Base-by-base conservation (phyloP, 2,113 vertebrate species). In the Semnornis frantzii region DNA sequence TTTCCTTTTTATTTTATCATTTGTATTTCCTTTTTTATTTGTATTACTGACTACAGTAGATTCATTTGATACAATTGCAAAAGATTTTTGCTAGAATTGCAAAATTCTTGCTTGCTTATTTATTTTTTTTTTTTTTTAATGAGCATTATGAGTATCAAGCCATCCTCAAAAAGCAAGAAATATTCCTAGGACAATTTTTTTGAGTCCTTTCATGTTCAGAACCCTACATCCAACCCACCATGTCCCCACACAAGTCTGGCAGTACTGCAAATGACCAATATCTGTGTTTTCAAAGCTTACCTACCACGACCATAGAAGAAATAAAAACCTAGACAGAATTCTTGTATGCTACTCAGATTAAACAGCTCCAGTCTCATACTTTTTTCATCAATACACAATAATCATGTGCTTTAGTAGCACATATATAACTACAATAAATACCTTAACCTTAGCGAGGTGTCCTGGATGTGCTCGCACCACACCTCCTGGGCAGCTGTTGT, bases 151-250 rank as follows among this genome's bases (percentile, higher is more conserved):
- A 50, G 23, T 5, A 72, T 14, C 5, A 73, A 79, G 3, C 4
- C 14, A 50, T 76, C 60, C 69, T 12, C 9, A 74, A 77, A 65
- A 63, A 34, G 10, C 9, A 65, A 65, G 8, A 62, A 55, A 48
- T 60, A 65, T 4, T 69, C 28, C 13, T 44, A 25, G 6, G 30
- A 17, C 17, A 48, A 12, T 71, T 37, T 55, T 13, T 52, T 24
- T 13, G 72, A 69, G 8, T 50, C 15, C 5, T 10, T 80, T 9
- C 12, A 39, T 65, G 8, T 31, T 54, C 15, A 46, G 24, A 81
- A 59, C 4, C 2, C 30, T 66, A 10, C 4, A 75, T 12, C 5
- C 17, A 70, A 18, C 1, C 1, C 1, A 1, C 3, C 6, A 15
- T 12, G 6, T 3, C 9, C 9, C 11, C 21, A 8, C 5, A 1